A percentile compares a stretch with the other conserved stretches of the same genome.
Conservation (phyloP, 2,797 vertebrate species). For the Enteromius fasciolatus region DNA sequence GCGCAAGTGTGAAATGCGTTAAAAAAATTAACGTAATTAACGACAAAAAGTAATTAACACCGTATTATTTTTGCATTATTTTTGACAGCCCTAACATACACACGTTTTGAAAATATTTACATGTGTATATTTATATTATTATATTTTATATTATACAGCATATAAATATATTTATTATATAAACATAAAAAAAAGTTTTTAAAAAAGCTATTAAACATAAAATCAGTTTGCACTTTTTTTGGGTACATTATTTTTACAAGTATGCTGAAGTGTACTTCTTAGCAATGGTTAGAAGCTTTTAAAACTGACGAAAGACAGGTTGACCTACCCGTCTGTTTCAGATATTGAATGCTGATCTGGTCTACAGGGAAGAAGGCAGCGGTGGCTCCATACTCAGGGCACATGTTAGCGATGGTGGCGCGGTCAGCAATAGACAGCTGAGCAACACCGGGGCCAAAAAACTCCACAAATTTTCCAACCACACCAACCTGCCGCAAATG, state of each 20-base stretch:
- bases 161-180: too few species aligned
- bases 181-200: too few species aligned
- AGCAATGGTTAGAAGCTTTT: background rate
- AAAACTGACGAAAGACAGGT: background rate
- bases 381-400: conserved; percentile 95
- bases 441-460: conserved; percentile 93
- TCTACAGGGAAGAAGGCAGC: conserved; percentile 97
- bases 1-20: too few species aligned
- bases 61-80: too few species aligned
- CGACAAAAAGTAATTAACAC: too few species aligned
- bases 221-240: background rate
- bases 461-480: conserved; percentile 96
- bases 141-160: too few species aligned
- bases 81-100: too few species aligned
- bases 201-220: too few species aligned
- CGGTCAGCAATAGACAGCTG: conserved; percentile 95
- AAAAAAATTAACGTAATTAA: too few species aligned
- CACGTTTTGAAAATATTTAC: too few species aligned
- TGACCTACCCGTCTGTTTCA: conserved; percentile 88
- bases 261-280: background rate
- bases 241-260: background rate
- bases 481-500: conserved; percentile 91
- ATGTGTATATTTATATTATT: too few species aligned
- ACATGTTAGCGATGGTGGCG: conserved; percentile 98
- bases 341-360: conserved; percentile 87